Evolutionary conservation across 2,888 invertebrate species (phyloP), one percentile per base, ranked within the genome.

Genomic region (Pseudococcus jackbeardsleyi): DNA sequence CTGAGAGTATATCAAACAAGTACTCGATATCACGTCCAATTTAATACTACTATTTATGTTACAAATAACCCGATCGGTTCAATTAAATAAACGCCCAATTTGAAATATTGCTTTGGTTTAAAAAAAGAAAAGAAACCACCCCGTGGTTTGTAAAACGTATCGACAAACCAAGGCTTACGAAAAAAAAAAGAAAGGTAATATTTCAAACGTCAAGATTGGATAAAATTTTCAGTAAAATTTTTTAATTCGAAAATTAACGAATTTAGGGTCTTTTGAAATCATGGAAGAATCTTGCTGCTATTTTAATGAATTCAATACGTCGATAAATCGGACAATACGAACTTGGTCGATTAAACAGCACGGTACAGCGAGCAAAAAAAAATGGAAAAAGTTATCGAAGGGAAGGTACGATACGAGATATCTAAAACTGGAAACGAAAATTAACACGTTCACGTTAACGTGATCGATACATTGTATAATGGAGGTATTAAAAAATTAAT

Each of bases 11-110:
- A 68, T 68, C 68, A 68, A 68, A 68, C 22, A 68, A 68, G 26
- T 15, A 68, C 68, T 68, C 68, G 68, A 68, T 68, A 68, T 68
- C 68, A 68, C 68, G 68, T 68, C 68, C 68, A 68, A 26, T 68
- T 68, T 68, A 68, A 68, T 68, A 68, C 68, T 26, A 68, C 68
- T 68, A 68, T 68, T 68, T 68, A 68, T 26, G 68, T 68, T 68
- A 68, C 68, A 68, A 68, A 68, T 68, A 68, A 68, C 68, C 68
- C 12, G 68, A 68, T 68, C 22, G 68, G 68, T 68, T 68, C 68
- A 68, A 68, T 68, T 68, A 68, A 68, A 68, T 68, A 68, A 68
- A 68, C 26, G 68, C 68, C 68, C 68, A 12, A 68, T 68, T 68
- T 68, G 68, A 68, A 68, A 68, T 68, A 68, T 68, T 68, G 68